Percentiles rank a stretch among this genome's conserved stretches.
These are phyloP conservation scores for Ellobium chinense DNA, from an alignment of 2,888 invertebrate species.

Conservation along the genomic window DNA sequence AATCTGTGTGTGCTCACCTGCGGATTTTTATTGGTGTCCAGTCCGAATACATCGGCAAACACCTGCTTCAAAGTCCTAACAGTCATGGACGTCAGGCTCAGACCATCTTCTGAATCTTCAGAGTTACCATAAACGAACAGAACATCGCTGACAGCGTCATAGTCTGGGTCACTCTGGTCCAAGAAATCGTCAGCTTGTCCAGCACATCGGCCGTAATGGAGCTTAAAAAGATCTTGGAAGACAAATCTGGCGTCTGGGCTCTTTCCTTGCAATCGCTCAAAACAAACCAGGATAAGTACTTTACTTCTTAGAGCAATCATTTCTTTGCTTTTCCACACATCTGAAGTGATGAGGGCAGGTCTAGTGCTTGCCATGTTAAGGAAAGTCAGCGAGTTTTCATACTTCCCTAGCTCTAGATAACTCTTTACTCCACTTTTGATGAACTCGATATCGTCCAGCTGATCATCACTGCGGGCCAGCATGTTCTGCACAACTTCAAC, in stretches of 20 bases:
- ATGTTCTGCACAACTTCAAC: background rate
- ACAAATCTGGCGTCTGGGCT: background rate
- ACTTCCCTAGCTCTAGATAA: background rate
- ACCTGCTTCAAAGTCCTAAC: background rate
- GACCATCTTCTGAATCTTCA: background rate
- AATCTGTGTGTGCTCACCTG: too few relatives aligned
- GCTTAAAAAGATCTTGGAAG: constrained; percentile 10
- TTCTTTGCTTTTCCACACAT: background rate
- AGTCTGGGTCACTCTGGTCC: too few relatives aligned
- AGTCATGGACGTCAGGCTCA: background rate
- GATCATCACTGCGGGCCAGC: background rate
- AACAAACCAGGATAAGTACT: background rate
- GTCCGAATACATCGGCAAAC: background rate
- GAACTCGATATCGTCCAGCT: background rate
- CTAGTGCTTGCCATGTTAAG: background rate
- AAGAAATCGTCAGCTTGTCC: background rate
- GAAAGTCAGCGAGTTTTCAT: background rate
- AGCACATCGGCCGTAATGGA: background rate
- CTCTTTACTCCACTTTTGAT: background rate
- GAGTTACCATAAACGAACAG: background rate
- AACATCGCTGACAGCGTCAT: background rate
- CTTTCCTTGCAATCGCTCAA: background rate
- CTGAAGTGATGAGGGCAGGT: background rate
- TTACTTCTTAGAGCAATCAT: background rate
- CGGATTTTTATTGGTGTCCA: constrained; percentile 10